Conservation (phyloP, 2,797 vertebrate genomes). For the Botia almorhae region DNA sequence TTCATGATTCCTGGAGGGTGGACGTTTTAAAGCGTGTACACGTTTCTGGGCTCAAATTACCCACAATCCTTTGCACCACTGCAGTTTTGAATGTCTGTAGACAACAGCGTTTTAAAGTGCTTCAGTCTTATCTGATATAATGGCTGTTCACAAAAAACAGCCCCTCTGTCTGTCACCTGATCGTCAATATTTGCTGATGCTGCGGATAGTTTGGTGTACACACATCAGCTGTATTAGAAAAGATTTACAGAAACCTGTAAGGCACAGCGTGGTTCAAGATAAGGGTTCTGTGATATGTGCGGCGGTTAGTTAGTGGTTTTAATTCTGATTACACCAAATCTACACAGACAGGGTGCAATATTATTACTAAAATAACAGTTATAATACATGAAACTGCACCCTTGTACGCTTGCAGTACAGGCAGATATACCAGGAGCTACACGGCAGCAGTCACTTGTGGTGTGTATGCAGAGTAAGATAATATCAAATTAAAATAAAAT, state of each 20-base stretch:
- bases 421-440: no score
- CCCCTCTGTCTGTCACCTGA: no score
- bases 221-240: background rate
- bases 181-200: no score
- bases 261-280: constrained; percentile 3
- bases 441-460: no score
- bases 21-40: background rate
- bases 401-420: background rate
- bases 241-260: background rate
- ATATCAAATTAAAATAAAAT: constrained; percentile 10
- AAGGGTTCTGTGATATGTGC: constrained; percentile 3
- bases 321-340: background rate
- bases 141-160: background rate
- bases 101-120: background rate
- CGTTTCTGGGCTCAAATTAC: background rate
- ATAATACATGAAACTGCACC: no score
- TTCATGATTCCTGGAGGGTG: background rate
- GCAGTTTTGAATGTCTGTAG: background rate
- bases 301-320: constrained; percentile 53
- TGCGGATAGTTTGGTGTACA: no score
- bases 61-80: background rate
- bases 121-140: background rate
- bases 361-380: background rate
- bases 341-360: background rate
- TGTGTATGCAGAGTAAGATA: background rate